Evolutionary conservation across 1,140 invertebrate species (phyloP).

Genomic region (Drosophila melanica): DNA sequence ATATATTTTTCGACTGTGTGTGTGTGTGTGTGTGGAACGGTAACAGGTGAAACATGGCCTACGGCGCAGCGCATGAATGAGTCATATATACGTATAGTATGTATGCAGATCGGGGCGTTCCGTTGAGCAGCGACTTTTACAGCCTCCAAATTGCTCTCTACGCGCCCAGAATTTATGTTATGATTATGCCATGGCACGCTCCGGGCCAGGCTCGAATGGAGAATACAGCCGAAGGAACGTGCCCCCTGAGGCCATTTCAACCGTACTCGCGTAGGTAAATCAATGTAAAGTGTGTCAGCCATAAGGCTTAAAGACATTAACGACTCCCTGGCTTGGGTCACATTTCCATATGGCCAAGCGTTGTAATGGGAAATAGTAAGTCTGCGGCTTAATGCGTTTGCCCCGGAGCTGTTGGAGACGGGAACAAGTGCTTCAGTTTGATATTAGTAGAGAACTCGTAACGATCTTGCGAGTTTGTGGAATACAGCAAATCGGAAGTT

Average conservation of each 20-base stretch:
- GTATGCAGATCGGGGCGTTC: constrained; percentile 31
- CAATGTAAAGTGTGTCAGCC: constrained; percentile 67
- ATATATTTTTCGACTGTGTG: constrained; percentile 27
- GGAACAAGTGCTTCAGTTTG: background rate
- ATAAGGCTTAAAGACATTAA: constrained; percentile 32
- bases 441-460: constrained; percentile 9
- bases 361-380: background rate
- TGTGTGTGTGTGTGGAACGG: background rate
- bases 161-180: constrained; percentile 38
- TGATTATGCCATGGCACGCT: constrained; percentile 53
- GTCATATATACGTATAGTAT: constrained; percentile 8
- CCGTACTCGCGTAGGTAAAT: constrained; percentile 44
- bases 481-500: background rate
- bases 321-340: constrained; percentile 7
- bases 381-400: background rate
- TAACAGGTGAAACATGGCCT: constrained; percentile 61
- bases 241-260: constrained; percentile 49
- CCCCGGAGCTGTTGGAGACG: background rate
- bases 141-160: constrained; percentile 51
- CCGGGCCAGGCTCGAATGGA: constrained; percentile 43
- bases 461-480: background rate
- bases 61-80: constrained; percentile 38
- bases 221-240: constrained; percentile 24
- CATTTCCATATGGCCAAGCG: constrained; percentile 1
- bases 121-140: constrained; percentile 44